Base-by-base conservation (phyloP, 2,113 vertebrate genomes). In the Pterocles burchelli region DNA sequence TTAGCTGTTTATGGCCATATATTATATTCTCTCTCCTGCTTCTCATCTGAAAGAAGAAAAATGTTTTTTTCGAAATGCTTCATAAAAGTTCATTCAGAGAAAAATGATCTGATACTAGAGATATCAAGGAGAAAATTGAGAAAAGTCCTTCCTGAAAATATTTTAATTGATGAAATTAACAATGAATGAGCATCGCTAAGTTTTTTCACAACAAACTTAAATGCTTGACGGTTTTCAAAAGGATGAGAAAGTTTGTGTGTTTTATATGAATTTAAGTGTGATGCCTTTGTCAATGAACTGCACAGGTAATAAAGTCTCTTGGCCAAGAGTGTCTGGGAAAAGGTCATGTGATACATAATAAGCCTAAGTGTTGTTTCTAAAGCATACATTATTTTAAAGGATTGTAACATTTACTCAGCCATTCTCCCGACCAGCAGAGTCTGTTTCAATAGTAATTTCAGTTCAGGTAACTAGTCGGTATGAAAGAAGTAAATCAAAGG, bases 401-500 rank as follows among this genome's bases (percentile, higher is more conserved):
- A 67, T 66, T 48, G 13, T 48, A 11, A 2, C 33, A 33, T 74
- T 84, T 81, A 24, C 22, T 58, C 62, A 72, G 73, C 17, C 13
- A n/a, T 86, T 93, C 26, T 91, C 48, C 59, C 22, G 76, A 91
- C 67, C 11, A 52, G 25, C 17, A 92, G 84, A 71, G 90, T 91
- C 38, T 90, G 9, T 89, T 95, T 92, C 62, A 82, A 5, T 58
- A 38, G 29, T 36, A 83, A 45, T 22, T 83, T 85, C 45, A 87
- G 75, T 85, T 83, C 38, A 68, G 62, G n/a, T 20, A 94, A 26
- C 25, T 65, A 77, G 45, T 41, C 25, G 46, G 19, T 48, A 76
- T 41, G 31, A 91, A 74, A 84, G 36, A 81, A 90, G 51, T 31
- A 91, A 61, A 31, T 80, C 70, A 79, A 93, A 95, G 58, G 79